Conservation (phyloP, 2,888 invertebrate species). For the Rotaria sp. region DNA sequence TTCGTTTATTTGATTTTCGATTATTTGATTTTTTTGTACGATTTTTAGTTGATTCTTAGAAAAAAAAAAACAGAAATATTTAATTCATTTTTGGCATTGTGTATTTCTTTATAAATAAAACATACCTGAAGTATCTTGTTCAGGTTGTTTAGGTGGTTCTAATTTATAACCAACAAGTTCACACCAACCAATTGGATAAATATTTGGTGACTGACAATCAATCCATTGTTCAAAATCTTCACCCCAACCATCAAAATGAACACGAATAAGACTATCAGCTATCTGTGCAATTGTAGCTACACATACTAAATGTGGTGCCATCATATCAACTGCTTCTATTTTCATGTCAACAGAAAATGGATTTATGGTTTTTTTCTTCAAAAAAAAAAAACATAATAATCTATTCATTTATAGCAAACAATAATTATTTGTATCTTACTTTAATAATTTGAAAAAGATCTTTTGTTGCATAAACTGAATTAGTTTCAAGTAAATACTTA, state of each 20-base stretch:
- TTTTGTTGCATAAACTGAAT: slow-evolving; percentile 67
- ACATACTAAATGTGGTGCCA: slow-evolving; percentile 86
- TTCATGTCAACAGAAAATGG: slow-evolving; percentile 85
- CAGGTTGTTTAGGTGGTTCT: slow-evolving; percentile 1
- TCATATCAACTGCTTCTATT: slow-evolving; percentile 87
- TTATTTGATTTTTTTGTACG: background rate
- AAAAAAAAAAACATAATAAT: slow-evolving; percentile 31
- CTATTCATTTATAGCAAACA: background rate
- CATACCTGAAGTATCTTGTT: background rate
- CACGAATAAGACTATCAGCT: slow-evolving; percentile 79
- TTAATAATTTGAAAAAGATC: slow-evolving; percentile 67
- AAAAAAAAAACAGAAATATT: too few relatives aligned
- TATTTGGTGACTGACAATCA: slow-evolving; percentile 87
- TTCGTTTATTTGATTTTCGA: background rate
- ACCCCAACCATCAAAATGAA: slow-evolving; percentile 96
- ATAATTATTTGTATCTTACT: slow-evolving; percentile 32
- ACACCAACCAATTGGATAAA: slow-evolving; percentile 95
- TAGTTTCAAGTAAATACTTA: slow-evolving; percentile 64
- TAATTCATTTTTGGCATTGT: too few relatives aligned
- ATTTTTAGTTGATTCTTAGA: background rate
- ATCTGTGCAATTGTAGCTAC: slow-evolving; percentile 84
- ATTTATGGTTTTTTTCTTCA: slow-evolving; percentile 70
- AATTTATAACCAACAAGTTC: slow-evolving; percentile 59
- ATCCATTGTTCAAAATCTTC: slow-evolving; percentile 90
- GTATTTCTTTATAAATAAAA: background rate